These are phyloP conservation scores for Onychostoma macrolepis DNA, from an alignment of 2,113 vertebrate genomes.

Conservation along the genomic window DNA sequence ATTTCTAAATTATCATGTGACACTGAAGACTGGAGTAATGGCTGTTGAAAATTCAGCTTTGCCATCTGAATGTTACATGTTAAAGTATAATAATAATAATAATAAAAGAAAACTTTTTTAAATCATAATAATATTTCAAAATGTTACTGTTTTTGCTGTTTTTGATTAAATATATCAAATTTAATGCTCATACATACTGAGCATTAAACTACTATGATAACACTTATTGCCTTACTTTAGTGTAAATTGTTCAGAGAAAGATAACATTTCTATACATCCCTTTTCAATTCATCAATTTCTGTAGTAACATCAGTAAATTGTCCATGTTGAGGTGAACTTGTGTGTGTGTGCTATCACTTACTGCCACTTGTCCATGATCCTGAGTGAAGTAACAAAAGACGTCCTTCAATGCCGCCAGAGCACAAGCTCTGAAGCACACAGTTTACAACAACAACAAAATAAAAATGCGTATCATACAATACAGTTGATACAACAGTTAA, in stretches of 20 bases:
- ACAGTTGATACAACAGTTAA: neutral
- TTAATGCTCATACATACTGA: too few relatives aligned
- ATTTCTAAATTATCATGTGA: too few relatives aligned
- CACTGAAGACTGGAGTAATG: too few relatives aligned
- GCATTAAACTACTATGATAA: neutral
- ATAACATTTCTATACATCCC: neutral
- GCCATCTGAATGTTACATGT: too few relatives aligned
- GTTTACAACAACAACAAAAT: neutral
- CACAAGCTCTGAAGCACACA: conserved; percentile 79
- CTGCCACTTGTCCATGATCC: conserved; percentile 84
- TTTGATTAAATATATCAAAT: too few relatives aligned
- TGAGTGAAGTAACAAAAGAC: conserved; percentile 80
- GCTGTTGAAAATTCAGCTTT: too few relatives aligned
- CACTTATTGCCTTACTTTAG: neutral
- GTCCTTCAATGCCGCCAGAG: conserved; percentile 82
- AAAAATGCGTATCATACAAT: neutral
- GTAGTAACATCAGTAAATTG: neutral
- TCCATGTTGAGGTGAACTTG: neutral
- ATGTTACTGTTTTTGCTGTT: too few relatives aligned
- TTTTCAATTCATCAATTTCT: neutral
- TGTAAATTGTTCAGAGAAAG: neutral
- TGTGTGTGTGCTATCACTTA: conserved; percentile 66
- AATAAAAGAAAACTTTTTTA: too few relatives aligned
- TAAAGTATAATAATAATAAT: too few relatives aligned
- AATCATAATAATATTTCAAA: too few relatives aligned